Evolutionary conservation across 2,888 invertebrate species (phyloP).

Genomic region (Leptinotarsa juncta): DNA sequence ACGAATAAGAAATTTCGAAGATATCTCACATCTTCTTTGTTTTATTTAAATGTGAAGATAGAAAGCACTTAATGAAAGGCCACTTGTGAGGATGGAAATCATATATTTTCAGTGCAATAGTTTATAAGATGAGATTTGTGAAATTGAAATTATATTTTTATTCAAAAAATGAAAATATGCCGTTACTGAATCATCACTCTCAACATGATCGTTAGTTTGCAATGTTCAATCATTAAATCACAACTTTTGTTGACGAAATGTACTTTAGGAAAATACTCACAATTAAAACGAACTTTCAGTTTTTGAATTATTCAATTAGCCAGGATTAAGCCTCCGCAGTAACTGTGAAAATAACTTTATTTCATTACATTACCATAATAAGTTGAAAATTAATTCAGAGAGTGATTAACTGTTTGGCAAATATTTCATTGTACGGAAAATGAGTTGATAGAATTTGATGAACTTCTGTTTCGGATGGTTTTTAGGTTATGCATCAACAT

Average conservation of each 20-base stretch:
- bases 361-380: slow-evolving; percentile 16
- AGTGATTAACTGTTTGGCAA: slow-evolving; percentile 11
- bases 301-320: not conserved
- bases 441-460: not conserved
- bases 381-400: slow-evolving; percentile 5
- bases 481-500: not conserved
- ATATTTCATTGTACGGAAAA: not conserved
- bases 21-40: no score
- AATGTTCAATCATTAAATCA: not conserved
- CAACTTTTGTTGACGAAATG: not conserved
- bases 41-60: no score
- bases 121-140: no score
- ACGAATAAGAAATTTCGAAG: no score
- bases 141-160: no score
- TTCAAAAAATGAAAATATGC: no score
- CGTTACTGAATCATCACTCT: no score
- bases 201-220: not conserved
- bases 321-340: not conserved
- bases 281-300: not conserved
- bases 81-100: no score
- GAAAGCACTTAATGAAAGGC: no score
- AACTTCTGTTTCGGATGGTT: not conserved
- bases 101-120: no score
- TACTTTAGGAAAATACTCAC: not conserved
- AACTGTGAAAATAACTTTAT: slow-evolving; percentile 1